A percentile compares a stretch with the other conserved stretches of the same genome.
Evolutionary conservation across 2,113 vertebrate species (phyloP).

Genomic region (Progne subis): DNA sequence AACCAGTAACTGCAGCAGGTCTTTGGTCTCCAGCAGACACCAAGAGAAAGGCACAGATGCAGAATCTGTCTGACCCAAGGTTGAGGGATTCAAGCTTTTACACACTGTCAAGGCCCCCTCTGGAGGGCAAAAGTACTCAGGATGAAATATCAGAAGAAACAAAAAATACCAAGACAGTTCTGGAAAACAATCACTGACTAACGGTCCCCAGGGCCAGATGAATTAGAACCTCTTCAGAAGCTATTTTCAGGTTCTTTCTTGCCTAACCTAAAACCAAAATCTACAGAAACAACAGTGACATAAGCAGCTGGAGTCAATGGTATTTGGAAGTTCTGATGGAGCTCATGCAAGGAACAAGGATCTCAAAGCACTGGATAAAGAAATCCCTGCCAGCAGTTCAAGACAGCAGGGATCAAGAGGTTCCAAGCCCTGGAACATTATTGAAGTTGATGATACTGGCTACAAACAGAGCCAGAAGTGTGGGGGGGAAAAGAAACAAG

Average conservation of each 20-base stretch:
- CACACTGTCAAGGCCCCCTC: neutral
- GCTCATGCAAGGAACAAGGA: neutral
- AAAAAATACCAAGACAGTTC: neutral
- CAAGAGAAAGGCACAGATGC: neutral
- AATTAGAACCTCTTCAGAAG: neutral
- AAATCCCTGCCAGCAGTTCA: neutral
- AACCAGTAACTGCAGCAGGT: neutral
- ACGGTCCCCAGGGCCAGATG: neutral
- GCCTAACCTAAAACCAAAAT: neutral
- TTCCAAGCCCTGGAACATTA: neutral
- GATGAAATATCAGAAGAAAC: neutral
- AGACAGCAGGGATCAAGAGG: neutral
- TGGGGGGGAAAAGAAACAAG: accelerated
- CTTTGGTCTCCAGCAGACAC: neutral
- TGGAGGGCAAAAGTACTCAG: neutral
- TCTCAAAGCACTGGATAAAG: neutral
- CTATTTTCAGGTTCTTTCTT: neutral
- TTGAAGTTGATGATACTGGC: neutral
- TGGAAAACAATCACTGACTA: neutral
- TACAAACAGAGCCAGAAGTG: neutral
- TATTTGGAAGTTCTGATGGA: neutral
- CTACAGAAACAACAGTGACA: accelerated
- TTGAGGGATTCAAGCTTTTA: neutral
- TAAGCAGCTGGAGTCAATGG: neutral
- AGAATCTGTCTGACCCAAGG: neutral